Percentiles rank a stretch among this genome's conserved stretches.
Conservation (phyloP, 2,113 vertebrate species). For the Pachyramphus minor region DNA sequence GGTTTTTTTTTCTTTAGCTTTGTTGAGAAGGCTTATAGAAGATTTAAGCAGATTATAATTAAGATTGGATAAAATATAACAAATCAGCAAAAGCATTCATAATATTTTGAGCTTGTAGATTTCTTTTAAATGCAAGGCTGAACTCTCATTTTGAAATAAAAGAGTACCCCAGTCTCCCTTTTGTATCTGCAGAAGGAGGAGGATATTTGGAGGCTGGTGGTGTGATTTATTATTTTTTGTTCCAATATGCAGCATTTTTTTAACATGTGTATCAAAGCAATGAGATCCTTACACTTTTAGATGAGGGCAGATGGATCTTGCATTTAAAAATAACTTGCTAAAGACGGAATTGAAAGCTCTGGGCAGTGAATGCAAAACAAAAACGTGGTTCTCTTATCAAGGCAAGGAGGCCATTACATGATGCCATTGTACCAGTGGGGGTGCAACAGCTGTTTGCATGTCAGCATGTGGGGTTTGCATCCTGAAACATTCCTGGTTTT, state of each 20-base stretch:
- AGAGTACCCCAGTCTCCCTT: not conserved
- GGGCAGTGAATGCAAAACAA: not conserved
- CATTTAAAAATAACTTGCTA: constrained; percentile 37
- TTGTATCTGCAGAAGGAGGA: not conserved
- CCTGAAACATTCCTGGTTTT: not conserved
- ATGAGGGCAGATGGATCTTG: constrained; percentile 29
- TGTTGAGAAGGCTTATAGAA: not conserved
- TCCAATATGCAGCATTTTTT: not conserved
- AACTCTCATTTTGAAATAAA: not conserved
- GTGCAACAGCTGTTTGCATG: not conserved
- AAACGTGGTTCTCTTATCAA: not conserved
- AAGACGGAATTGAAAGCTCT: constrained; percentile 28
- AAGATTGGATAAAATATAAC: not conserved
- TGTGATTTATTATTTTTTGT: not conserved
- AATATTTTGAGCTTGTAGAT: not conserved
- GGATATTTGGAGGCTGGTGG: not conserved
- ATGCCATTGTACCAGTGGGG: not conserved
- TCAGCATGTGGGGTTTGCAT: not conserved
- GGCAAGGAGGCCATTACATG: not conserved
- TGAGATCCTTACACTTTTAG: not conserved
- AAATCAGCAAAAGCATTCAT: not conserved
- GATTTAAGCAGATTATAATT: not conserved
- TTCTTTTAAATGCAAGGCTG: not conserved
- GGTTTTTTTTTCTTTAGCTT: not conserved
- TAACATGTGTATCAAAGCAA: not conserved